Conservation (phyloP, 2,797 vertebrate genomes). For the Danio albolineatus region DNA sequence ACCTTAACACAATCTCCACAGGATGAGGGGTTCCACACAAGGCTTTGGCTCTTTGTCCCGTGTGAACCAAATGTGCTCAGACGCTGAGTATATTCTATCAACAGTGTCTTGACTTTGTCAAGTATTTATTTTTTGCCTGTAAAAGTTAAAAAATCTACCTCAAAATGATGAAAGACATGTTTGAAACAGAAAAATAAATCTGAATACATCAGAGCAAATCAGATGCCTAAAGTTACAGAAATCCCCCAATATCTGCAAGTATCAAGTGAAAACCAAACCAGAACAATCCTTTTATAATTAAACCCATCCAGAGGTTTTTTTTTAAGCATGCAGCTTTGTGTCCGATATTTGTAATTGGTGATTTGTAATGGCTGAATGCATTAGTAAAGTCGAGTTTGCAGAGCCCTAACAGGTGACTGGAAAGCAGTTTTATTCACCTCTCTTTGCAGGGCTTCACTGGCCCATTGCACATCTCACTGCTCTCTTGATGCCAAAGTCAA, state of each 20-base stretch:
- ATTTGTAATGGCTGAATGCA: neutral
- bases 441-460: slow-evolving; percentile 27
- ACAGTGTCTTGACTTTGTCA: too few relatives aligned
- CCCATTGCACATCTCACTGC: slow-evolving; percentile 41
- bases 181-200: neutral
- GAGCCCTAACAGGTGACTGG: slow-evolving; percentile 5
- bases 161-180: neutral
- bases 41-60: neutral
- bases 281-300: too few relatives aligned
- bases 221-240: neutral
- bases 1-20: slow-evolving; percentile 20
- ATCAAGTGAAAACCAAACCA: neutral
- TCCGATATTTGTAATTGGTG: neutral
- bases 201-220: neutral
- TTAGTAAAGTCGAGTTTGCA: slow-evolving; percentile 6
- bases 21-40: slow-evolving; percentile 2
- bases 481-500: slow-evolving; percentile 58
- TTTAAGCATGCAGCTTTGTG: neutral
- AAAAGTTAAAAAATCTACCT: neutral
- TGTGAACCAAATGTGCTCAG: slow-evolving; percentile 4
- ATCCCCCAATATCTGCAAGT: neutral
- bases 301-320: too few relatives aligned
- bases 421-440: slow-evolving; percentile 30
- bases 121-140: neutral
- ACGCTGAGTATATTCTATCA: slow-evolving; percentile 14